Conservation (phyloP, 1,140 invertebrate species). For the Microplitis demolitor region DNA sequence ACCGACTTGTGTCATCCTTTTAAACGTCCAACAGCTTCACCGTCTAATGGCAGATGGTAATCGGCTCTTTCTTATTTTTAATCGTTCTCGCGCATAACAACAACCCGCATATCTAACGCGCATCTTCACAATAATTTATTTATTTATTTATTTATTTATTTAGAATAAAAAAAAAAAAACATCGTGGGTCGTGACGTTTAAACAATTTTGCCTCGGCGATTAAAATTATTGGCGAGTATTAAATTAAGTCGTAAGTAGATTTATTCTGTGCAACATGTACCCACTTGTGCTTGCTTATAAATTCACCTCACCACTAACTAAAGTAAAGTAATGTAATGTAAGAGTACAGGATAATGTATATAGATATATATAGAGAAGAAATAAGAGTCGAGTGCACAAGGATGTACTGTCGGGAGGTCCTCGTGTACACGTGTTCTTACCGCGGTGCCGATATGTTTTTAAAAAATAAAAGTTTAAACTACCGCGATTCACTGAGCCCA, state of each 20-base stretch:
- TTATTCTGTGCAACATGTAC: not conserved
- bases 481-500: conserved; percentile 1
- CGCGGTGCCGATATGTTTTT: conserved; percentile 13
- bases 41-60: conserved; percentile 29
- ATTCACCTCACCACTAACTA: too few relatives aligned
- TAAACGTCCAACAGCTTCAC: conserved; percentile 24
- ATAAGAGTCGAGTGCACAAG: not conserved
- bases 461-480: conserved; percentile 5
- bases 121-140: too few relatives aligned
- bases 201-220: not conserved
- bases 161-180: not conserved
- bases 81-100: not conserved
- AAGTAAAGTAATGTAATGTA: too few relatives aligned
- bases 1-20: conserved; percentile 28
- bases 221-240: not conserved
- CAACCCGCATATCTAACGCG: too few relatives aligned
- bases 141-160: not conserved
- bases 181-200: not conserved
- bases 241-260: not conserved
- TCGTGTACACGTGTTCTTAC: conserved; percentile 19
- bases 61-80: conserved; percentile 20
- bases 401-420: conserved; percentile 9
- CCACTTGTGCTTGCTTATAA: too few relatives aligned
- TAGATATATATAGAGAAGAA: not conserved
- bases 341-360: not conserved